Evolutionary conservation across 2,888 invertebrate species (phyloP), one percentile per base, ranked within the genome.

Genomic region (Amphipoea lucens): DNA sequence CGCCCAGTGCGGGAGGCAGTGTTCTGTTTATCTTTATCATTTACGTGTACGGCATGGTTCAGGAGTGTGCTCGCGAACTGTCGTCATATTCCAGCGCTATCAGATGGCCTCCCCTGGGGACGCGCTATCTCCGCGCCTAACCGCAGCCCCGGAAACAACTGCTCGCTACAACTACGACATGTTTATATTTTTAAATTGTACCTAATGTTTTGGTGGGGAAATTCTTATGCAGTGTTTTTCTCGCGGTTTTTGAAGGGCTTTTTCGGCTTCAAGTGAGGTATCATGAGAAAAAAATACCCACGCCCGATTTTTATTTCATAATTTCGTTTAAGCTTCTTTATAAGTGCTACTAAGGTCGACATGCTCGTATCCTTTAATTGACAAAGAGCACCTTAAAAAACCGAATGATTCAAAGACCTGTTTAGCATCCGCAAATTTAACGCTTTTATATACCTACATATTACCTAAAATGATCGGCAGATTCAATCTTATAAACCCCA

Each of bases 51-150:
- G 82, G 85, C 84, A 88, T 83, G 86, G 83, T 87, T 88, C 87
- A 78, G 88, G 86, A 88, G 90, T 88, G 90, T 92, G 94, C 92
- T 92, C 91, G 95, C 93, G 92, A 95, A 95, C 94, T 95, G 96
- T 96, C 95, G 95, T 95, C 95, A 93, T 96, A 95, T 94, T 94
- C 93, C 92, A 92, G 90, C 91, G 92, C 88, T 95, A 96, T 96
- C 96, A 87, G 95, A 95, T 95, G 90, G 93, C 91, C 88, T 76
- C 89, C 90, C 91, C 91, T 83, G 86, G 92, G 92, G 94, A 89
- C 84, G 85, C 88, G 88, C 90, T 93, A 94, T 93, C 93, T 91
- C 85, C 76, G 78, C 77, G 88, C 90, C 88, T 88, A 90, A 90
- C 90, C 88, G 86, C 89, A 71, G 67, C 73, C 71, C 79, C 78